Base-by-base conservation (phyloP, 2,797 vertebrate genomes). In the Scolopax rusticola region DNA sequence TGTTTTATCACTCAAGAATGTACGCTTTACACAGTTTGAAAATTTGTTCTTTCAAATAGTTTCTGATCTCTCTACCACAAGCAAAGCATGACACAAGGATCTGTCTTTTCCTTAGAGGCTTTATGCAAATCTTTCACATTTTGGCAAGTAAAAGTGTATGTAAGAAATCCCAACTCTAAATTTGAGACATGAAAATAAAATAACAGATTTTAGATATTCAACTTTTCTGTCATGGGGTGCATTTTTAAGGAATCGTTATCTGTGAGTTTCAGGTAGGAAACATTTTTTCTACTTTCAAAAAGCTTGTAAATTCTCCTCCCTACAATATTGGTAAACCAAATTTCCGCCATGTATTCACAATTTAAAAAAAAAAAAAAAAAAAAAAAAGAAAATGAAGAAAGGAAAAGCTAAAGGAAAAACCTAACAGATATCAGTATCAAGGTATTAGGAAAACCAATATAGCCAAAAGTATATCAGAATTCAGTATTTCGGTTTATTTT, bases 1-100 rank as follows among this genome's bases (percentile, higher is more conserved):
- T 89, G 61, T 40, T 90, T 95, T 91, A 91, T 61, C 18, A 41
- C 27, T 90, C 28, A 83, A 69, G 50, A 93, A 70, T 6, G 41
- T 4, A 65, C 61, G 65, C 40, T 68, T 69, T 93, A 69, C 13
- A 56, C 47, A 71, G 27, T 33, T 75, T 59, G 25, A 61, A 60
- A 95, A 65, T 48, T 18, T n/a, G 16, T 53, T 68, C 21, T 67
- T 85, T 90, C 36, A 94, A 79, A 45, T 78, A 69, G 3, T 15
- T 80, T 84, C 51, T 74, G 57, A 91, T 67, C 30, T 74, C 89
- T 87, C 69, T 50, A 36, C 69, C 12, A 61, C 15, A 88, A 68
- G 27, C 12, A 24, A 95, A 91, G 41, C 8, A n/a, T 32, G 63
- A 70, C 73, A 68, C 45, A 76, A 87, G 17, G 45, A 60, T 64